Percentiles rank a stretch among this genome's conserved stretches.
Conservation (phyloP, 2,797 vertebrate species). For the Typhlichthys eigenmanni region DNA sequence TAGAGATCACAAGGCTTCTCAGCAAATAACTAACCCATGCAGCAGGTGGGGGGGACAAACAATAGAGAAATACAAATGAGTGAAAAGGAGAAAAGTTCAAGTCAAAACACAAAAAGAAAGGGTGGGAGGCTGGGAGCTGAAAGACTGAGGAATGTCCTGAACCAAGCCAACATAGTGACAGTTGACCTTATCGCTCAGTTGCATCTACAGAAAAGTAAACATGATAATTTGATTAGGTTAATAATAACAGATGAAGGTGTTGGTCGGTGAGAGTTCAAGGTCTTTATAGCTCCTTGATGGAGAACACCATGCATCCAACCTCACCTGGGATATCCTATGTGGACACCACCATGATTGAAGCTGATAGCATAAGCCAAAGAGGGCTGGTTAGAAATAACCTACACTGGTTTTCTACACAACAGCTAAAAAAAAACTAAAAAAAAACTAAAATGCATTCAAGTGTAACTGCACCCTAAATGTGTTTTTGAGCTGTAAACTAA, state of each 20-base stretch:
- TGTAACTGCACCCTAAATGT: neutral
- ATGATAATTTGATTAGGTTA: too few species aligned
- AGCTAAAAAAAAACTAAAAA: too few species aligned
- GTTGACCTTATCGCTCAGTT: neutral
- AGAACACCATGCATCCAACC: too few species aligned
- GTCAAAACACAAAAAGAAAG: constrained; percentile 6
- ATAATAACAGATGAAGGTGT: too few species aligned
- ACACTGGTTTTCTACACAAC: too few species aligned
- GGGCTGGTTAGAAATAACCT: too few species aligned
- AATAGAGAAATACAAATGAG: constrained; percentile 15
- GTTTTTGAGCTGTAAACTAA: too few species aligned
- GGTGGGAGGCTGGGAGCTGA: neutral
- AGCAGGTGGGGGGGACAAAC: constrained; percentile 57
- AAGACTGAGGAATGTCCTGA: too few species aligned
- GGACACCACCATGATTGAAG: neutral
- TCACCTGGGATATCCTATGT: neutral
- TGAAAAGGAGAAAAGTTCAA: constrained; percentile 16
- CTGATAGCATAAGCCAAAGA: neutral
- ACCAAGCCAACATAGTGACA: constrained; percentile 21
- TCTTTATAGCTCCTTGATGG: too few species aligned
- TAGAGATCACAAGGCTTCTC: constrained; percentile 89
- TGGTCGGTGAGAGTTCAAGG: too few species aligned
- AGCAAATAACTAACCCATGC: constrained; percentile 80
- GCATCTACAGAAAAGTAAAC: constrained; percentile 1
- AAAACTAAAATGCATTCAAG: neutral